Base-by-base conservation (phyloP, 2,888 invertebrate genomes). In the Drosophila longiperda region DNA sequence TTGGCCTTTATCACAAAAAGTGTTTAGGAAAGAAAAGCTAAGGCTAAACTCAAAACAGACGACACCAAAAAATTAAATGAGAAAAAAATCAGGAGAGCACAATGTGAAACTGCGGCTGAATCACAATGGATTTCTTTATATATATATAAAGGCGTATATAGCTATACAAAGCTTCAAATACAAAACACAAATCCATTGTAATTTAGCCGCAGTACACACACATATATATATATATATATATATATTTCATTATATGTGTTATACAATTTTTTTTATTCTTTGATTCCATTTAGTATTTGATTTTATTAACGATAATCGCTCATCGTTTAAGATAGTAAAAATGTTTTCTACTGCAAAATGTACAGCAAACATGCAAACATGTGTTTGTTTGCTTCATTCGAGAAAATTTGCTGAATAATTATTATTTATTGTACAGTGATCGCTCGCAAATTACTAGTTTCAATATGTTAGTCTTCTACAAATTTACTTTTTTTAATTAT, bases 1-100 rank as follows among this genome's bases (percentile, higher is more conserved):
- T 48, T 49, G 53, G 69, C 69, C 52, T 40, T 55, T 77, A 77
- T 77, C 77, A 77, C 77, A 78, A 72, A 78, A 75, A 49, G 67
- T 78, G 72, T 75, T 65, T 38, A 12, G 29, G 9, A 53, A 63
- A 42, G n/a, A 33, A 70, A 50, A 36, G 26, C 20, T 59, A 15
- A 38, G 20, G 48, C 12, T 15, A 42, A 52, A 29, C 15, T 3
- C 2, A 60, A 42, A 40, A n/a, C 8, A 61, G 4, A 45, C 15
- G 3, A 23, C 23, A 15, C 8, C 45, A 45, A 45, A 20, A 26
- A 67, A 9, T 23, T 1, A 42, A 49, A 11, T 32, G 34, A 42
- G 42, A 61, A 29, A 6, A 45, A 29, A 42, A 34, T 65, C n/a
- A 65, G 38, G 34, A 36, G 17, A n/a, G 26, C 59, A 48, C 34